Base-by-base conservation (phyloP, 30 jellyfish, hydroid and myxozoan species). In the Aurelia sp. region DNA sequence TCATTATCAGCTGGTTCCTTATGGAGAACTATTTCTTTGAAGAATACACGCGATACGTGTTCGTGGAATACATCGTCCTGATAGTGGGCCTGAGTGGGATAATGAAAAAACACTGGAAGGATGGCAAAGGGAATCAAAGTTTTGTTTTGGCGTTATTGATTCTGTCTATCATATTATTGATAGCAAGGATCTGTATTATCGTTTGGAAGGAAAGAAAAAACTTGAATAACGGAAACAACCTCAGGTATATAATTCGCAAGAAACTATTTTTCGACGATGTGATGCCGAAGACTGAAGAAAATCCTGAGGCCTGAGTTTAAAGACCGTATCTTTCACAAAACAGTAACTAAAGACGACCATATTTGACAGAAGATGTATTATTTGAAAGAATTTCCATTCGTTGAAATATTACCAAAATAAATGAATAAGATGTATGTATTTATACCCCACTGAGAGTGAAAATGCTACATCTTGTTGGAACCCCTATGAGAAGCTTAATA, bases 1-100 rank as follows among this genome's bases (percentile, higher is more conserved):
- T 80, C 57, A 92, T 82, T 21, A 62, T 67, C 38, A 58, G 62
- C 19, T 91, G 98, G 98, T 91, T 91, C 70, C 63, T 55, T 5
- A 6, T 91, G 58, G 88, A 85, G 70, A 85, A 85, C 87, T 44
- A 52, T 19, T n/a, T 75, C 59, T 74, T 85, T 76, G 94, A 85
- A 61, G 71, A 59, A 38, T 85, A 72, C 84, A 85, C 94, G 18
- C 51, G 94, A 63, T 85, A 19, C 72, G 74, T 85, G 40, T 85
- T 85, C 70, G 79, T 74, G 40, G 88, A 85, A 40, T 85, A 85
- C 63, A 63, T 85, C 30, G 94, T 85, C 47, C 63, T 85, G 7
- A 63, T 73, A 30, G 76, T 75, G 2, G 94, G 88, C 59, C 81
- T 73, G 6, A 44, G 88, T 31, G 94, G 94, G 20, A 85, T 85